Evolutionary conservation across 2,113 vertebrate genomes (phyloP).

Genomic region (Emydura subglobosa): DNA sequence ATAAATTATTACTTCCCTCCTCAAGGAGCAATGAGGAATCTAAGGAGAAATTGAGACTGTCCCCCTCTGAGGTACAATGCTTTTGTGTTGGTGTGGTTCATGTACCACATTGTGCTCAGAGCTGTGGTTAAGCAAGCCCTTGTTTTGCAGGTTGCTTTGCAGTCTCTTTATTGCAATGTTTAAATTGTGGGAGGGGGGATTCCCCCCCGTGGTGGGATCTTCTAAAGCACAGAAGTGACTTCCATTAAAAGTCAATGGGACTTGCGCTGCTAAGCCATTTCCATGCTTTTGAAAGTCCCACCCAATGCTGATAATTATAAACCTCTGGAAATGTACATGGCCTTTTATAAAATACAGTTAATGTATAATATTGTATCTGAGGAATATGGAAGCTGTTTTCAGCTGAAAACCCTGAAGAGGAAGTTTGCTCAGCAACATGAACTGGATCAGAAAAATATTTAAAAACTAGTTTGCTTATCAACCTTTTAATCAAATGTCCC

Average conservation of each 20-base stretch:
- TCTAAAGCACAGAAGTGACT: constrained; percentile 29
- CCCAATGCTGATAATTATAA: constrained; percentile 21
- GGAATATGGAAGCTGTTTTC: neutral
- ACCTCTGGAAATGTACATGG: neutral
- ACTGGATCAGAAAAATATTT: constrained; percentile 21
- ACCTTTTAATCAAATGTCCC: constrained; percentile 15
- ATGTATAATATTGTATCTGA: neutral
- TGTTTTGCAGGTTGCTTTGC: neutral
- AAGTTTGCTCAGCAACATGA: constrained; percentile 24
- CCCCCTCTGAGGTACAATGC: neutral
- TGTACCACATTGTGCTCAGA: neutral
- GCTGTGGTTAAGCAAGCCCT: neutral
- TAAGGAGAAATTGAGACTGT: neutral
- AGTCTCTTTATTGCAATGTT: neutral
- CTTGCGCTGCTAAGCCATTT: neutral
- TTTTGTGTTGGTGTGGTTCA: neutral
- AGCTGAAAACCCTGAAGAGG: constrained; percentile 40
- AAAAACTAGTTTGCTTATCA: constrained; percentile 58
- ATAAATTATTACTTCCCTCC: constrained; percentile 19
- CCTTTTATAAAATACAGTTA: neutral
- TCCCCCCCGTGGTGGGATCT: neutral
- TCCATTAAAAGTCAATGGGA: neutral
- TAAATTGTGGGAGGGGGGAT: neutral
- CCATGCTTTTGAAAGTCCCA: constrained; percentile 33
- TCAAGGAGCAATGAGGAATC: neutral